Evolutionary conservation across 2,113 vertebrate species (phyloP).

Genomic region (Tetrax tetrax): DNA sequence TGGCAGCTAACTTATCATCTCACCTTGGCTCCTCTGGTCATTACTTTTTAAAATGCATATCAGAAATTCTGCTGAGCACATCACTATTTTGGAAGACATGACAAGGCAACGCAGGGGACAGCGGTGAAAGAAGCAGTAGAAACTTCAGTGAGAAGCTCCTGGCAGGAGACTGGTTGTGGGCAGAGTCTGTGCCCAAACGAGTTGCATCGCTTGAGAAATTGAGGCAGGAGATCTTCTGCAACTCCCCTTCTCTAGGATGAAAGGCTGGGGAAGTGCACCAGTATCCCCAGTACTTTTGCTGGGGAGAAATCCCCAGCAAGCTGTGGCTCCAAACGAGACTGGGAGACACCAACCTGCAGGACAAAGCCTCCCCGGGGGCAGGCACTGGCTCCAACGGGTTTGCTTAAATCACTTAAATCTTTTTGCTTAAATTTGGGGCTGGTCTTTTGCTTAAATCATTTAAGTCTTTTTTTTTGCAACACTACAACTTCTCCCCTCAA

Average conservation of each 20-base stretch:
- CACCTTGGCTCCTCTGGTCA: not conserved
- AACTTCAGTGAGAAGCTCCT: not conserved
- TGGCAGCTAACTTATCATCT: slow-evolving; percentile 57
- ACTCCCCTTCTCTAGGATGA: not conserved
- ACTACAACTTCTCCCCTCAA: not conserved
- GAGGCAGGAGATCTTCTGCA: not conserved
- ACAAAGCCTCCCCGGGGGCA: accelerated
- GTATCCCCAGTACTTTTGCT: not conserved
- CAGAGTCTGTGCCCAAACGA: not conserved
- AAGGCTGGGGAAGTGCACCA: not conserved
- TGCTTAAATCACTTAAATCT: not conserved
- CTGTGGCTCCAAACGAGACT: not conserved
- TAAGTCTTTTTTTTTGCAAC: not conserved
- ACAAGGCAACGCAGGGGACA: not conserved
- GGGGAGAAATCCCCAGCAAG: not conserved
- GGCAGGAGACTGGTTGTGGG: not conserved
- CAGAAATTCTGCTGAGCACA: not conserved
- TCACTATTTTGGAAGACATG: not conserved
- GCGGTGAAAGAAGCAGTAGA: not conserved
- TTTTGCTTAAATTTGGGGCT: not conserved
- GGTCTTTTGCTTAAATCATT: not conserved
- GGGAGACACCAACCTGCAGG: accelerated
- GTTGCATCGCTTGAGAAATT: not conserved
- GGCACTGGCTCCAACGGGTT: not conserved
- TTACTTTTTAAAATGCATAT: not conserved